A percentile compares a stretch with the other conserved stretches of the same genome.
These are phyloP conservation scores for Coleophora flavipennella DNA, from an alignment of 2,888 invertebrate species.

Conservation along the genomic window DNA sequence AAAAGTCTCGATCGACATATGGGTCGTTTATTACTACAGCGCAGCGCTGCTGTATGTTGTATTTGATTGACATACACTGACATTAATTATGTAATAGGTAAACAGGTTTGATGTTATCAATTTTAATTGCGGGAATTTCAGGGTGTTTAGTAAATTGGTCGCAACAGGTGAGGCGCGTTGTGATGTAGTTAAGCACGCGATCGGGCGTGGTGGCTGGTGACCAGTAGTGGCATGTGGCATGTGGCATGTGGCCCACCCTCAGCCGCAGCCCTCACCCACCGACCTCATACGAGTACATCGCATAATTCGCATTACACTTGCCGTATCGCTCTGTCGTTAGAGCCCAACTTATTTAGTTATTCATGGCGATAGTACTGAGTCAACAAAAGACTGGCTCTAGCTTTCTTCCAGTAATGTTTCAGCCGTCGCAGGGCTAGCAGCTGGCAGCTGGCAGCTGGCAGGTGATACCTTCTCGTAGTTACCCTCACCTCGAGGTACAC, in stretches of 20 bases:
- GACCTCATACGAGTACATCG: background rate
- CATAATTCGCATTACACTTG: too few relatives aligned
- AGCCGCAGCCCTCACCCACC: background rate
- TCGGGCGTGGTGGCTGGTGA: constrained; percentile 6
- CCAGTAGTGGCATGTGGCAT: background rate
- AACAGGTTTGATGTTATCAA: background rate
- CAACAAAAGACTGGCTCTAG: too few relatives aligned
- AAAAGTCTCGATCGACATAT: too few relatives aligned
- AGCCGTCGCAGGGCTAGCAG: too few relatives aligned
- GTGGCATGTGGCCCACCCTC: background rate
- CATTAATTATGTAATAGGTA: background rate
- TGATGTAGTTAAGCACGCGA: constrained; percentile 1
- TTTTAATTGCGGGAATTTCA: constrained; percentile 2
- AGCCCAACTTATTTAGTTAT: too few relatives aligned
- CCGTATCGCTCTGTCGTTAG: too few relatives aligned
- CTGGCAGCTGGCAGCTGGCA: too few relatives aligned
- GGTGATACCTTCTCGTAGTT: too few relatives aligned
- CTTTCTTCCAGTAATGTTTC: too few relatives aligned
- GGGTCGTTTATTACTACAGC: too few relatives aligned
- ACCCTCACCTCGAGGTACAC: too few relatives aligned
- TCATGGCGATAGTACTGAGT: too few relatives aligned
- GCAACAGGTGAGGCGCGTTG: constrained; percentile 39
- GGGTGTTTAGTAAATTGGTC: constrained; percentile 6
- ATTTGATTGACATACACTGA: constrained; percentile 2
- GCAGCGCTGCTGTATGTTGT: constrained; percentile 3